Evolutionary conservation across 2,797 vertebrate genomes (phyloP), one percentile per base, ranked within the genome.

Genomic region (Rallus crepitans): DNA sequence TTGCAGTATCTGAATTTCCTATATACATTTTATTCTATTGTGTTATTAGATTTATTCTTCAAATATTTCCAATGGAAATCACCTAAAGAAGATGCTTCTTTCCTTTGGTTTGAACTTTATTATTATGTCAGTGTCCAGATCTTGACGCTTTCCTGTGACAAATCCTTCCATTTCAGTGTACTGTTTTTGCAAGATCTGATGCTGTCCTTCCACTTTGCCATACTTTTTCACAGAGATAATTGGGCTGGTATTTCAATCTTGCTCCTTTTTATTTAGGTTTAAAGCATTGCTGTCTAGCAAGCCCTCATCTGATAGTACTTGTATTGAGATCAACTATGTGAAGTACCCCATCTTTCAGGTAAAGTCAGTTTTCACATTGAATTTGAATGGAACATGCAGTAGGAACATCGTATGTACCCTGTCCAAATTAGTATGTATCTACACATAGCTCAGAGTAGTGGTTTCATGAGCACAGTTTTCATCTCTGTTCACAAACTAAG

Each of bases 261-360:
- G 4, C 57, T 76, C 81, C n/a, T 97, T 96, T 92, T 89, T 79
- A 19, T 94, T 52, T 96, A 99, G 99, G 98, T 99, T 99, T 98
- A 99, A 99, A 98, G 99, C 99, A 3, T 94, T 99, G 92, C 99
- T 99, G n/a, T 99, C 99, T 84, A 99, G 99, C 98, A 98, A 99
- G 95, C 99, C 99, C 0, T 98, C 99, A 19, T 98, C 99, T 28
- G 99, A 99, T 86, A 99, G 99, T 98, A 99, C 99, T 91, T 99
- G 99, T 93, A 99, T 99, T 86, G 99, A 99, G 98, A 99, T 99
- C 92, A 99, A 99, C 96, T 99, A 99, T 4, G 99, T 99, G 98
- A 99, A 99, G 98, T 99, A 99, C 97, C 99, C 99, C 94, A 99
- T 99, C 96, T 99, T 99, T 85, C 99, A 99, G 99, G 99, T 99